Evolutionary conservation across 2,113 vertebrate genomes (phyloP).

Genomic region (Hemiscyllium ocellatum): DNA sequence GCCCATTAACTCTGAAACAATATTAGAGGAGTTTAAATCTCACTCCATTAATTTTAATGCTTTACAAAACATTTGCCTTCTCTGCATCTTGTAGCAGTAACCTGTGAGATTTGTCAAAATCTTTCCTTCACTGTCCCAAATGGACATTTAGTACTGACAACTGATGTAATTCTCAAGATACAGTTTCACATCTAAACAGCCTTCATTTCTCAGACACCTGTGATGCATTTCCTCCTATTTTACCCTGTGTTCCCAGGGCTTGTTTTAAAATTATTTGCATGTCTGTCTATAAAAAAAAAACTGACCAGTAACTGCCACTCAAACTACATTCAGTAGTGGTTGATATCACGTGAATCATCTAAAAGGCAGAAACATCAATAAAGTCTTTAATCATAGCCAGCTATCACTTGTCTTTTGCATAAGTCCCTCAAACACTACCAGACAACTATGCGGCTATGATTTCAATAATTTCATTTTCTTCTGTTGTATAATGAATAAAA

Average conservation of each 20-base stretch:
- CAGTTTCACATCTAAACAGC: constrained; percentile 49
- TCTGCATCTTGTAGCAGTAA: constrained; percentile 47
- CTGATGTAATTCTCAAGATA: constrained; percentile 54
- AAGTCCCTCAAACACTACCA: background rate
- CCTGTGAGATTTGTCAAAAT: constrained; percentile 52
- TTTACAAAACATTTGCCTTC: constrained; percentile 43
- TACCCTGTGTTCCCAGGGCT: constrained; percentile 53
- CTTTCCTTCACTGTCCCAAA: constrained; percentile 50
- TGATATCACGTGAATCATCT: background rate
- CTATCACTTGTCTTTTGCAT: background rate
- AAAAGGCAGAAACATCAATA: background rate
- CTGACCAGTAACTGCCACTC: background rate
- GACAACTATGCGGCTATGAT: background rate
- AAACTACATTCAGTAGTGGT: background rate
- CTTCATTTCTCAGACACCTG: constrained; percentile 53
- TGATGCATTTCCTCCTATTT: constrained; percentile 52
- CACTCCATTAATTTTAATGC: constrained; percentile 48
- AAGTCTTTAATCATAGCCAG: background rate
- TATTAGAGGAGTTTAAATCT: constrained; percentile 45
- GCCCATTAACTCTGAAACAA: constrained; percentile 43
- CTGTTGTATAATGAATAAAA: background rate
- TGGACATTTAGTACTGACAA: constrained; percentile 56
- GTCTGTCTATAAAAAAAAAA: constrained; percentile 46
- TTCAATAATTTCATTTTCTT: background rate
- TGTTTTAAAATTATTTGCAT: constrained; percentile 52